These are phyloP conservation scores for Parauchenoglanis punctatus DNA, from an alignment of 2,797 vertebrate genomes.

Conservation along the genomic window DNA sequence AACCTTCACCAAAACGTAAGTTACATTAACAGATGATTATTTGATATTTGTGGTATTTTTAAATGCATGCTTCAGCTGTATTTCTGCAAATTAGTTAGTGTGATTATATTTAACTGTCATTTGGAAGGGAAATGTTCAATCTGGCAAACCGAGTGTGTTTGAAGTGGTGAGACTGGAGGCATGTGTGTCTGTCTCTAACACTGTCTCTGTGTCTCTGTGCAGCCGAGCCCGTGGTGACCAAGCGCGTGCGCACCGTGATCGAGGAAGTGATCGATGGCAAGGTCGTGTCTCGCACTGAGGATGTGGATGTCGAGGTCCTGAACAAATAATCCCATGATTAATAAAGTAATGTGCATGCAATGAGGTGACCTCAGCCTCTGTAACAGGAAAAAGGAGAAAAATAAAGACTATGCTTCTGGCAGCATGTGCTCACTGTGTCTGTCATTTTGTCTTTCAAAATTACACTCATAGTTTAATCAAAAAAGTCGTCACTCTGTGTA, in stretches of 20 bases:
- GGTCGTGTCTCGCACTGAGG: constrained; percentile 77
- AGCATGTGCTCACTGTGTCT: not conserved
- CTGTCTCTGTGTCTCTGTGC: constrained; percentile 14
- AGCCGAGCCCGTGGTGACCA: constrained; percentile 68
- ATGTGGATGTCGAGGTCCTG: constrained; percentile 54
- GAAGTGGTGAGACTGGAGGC: not conserved
- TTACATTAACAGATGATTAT: constrained; percentile 16
- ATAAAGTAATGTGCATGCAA: not conserved
- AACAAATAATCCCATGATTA: constrained; percentile 27
- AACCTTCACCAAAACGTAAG: constrained; percentile 64
- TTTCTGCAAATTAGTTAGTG: not conserved
- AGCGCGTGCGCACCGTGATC: constrained; percentile 80
- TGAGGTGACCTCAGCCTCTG: not conserved
- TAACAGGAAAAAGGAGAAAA: not conserved
- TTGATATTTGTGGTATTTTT: not conserved
- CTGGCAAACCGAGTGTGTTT: not conserved
- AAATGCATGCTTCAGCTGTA: not conserved
- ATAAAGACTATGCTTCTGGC: not conserved
- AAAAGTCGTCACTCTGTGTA: not conserved
- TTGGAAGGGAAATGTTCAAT: not conserved
- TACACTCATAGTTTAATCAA: not conserved
- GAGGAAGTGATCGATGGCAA: constrained; percentile 86
- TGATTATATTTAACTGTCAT: not conserved
- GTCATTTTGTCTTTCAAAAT: not conserved
- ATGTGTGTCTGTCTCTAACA: not conserved